These are phyloP conservation scores for Nycticorax nycticorax DNA, from an alignment of 2,113 vertebrate species.

Conservation along the genomic window DNA sequence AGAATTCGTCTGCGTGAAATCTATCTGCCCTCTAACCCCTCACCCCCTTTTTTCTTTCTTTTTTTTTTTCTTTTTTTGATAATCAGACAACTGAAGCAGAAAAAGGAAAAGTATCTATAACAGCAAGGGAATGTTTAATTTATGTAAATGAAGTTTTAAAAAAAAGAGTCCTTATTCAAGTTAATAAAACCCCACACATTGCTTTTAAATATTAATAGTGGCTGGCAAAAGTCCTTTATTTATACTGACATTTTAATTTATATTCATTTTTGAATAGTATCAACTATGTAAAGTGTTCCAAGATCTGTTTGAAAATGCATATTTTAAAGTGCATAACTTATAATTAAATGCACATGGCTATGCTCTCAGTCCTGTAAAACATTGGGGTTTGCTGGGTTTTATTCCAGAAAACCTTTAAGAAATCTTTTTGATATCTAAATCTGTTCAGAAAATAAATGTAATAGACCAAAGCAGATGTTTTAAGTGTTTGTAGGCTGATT, in stretches of 20 bases:
- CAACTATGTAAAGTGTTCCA: constrained; percentile 23
- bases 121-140: constrained; percentile 54
- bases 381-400: background rate
- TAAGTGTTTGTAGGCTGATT: background rate
- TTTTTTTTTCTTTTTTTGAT: background rate
- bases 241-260: constrained; percentile 57
- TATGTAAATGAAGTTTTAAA: constrained; percentile 42
- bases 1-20: constrained; percentile 66
- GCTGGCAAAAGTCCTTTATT: constrained; percentile 45
- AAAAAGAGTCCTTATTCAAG: constrained; percentile 4
- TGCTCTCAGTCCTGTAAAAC: background rate
- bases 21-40: constrained; percentile 20
- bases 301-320: constrained; percentile 17
- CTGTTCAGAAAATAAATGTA: background rate
- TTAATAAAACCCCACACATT: constrained; percentile 50
- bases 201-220: constrained; percentile 64
- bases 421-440: background rate
- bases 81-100: constrained; percentile 41
- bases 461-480: background rate
- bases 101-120: constrained; percentile 45
- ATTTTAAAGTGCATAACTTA: constrained; percentile 14
- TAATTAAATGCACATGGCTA: constrained; percentile 2
- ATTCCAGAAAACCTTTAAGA: background rate
- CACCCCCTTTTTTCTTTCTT: background rate
- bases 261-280: constrained; percentile 41